phyloP scores from a whole-genome alignment of 2,888 invertebrate species.

The Alcis repandata region DNA sequence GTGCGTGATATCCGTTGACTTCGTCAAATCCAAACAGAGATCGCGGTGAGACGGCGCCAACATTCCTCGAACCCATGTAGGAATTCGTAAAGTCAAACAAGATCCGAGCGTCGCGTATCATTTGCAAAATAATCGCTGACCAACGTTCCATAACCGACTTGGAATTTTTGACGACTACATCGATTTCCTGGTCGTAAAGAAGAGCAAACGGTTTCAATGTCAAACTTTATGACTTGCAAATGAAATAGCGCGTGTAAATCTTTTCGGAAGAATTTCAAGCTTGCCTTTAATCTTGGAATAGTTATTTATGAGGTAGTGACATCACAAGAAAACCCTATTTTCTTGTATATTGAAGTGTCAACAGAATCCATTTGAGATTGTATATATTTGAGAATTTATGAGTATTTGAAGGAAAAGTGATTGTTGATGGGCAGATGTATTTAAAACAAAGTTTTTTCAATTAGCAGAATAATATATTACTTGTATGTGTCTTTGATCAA shows the following conservation, averaged over 20 bases:
- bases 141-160: constrained; percentile 66
- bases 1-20: constrained; percentile 65
- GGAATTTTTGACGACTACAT: constrained; percentile 65
- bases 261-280: constrained; percentile 55
- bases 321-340: constrained; percentile 46
- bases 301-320: constrained; percentile 44
- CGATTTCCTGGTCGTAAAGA: constrained; percentile 79
- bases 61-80: constrained; percentile 59
- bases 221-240: constrained; percentile 77
- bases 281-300: constrained; percentile 54
- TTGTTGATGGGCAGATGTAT: constrained; percentile 14
- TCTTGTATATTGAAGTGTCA: constrained; percentile 37
- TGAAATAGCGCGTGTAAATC: constrained; percentile 64
- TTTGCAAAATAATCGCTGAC: constrained; percentile 65
- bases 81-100: constrained; percentile 48
- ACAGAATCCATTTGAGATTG: constrained; percentile 37
- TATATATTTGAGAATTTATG: constrained; percentile 32
- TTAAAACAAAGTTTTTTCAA: constrained; percentile 54
- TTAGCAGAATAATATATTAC: not conserved
- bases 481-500: too few species aligned
- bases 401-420: constrained; percentile 8
- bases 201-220: constrained; percentile 80
- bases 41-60: constrained; percentile 71
- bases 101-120: constrained; percentile 44
- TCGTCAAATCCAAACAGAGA: constrained; percentile 67